Evolutionary conservation across 1,140 invertebrate species (phyloP).

Genomic region (Caenorhabditis elegans): WBcel235 BX284605.5:17101501-17102000

Average conservation of each 20-base stretch:
- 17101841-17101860: not conserved
- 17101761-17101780: not conserved
- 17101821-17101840: not conserved
- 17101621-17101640: not conserved
- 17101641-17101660: constrained; percentile 2
- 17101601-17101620: constrained; percentile 27
- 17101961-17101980: constrained; percentile 16
- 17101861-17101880: not conserved
- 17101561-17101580: not conserved
- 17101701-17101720: constrained; percentile 28
- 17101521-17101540: constrained; percentile 15
- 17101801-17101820: not conserved
- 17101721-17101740: constrained; percentile 19
- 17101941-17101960: constrained; percentile 3
- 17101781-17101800: not conserved
- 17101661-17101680: constrained; percentile 5
- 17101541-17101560: constrained; percentile 1
- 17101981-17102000: too few relatives aligned
- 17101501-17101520: constrained; percentile 36
- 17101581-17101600: too few relatives aligned
- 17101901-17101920: constrained; percentile 19
- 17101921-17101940: constrained; percentile 26
- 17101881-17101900: constrained; percentile 12
- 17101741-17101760: constrained; percentile 27
- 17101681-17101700: constrained; percentile 26